phyloP scores from a whole-genome alignment of 92 coral and sea anemone genomes.

The Pocillopora meandrina region DNA sequence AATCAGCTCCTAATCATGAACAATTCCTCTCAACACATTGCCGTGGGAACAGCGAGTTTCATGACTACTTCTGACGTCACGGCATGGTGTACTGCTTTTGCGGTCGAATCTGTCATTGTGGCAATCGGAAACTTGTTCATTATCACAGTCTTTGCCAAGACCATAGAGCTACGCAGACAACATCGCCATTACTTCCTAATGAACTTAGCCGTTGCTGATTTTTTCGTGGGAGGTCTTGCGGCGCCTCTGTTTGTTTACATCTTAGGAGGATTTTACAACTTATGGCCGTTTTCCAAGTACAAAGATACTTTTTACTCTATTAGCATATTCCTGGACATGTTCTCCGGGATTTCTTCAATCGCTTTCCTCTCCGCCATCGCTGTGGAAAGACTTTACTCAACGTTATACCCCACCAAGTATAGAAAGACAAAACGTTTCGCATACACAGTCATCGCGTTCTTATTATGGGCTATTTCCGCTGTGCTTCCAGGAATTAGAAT shows the following conservation, averaged over 20 bases:
- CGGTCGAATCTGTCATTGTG: slow-evolving; percentile 26
- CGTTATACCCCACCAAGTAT: slow-evolving; percentile 25
- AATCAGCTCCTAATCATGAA: background rate
- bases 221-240: slow-evolving; percentile 25
- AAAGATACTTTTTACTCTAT: background rate
- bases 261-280: slow-evolving; percentile 27
- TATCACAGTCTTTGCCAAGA: slow-evolving; percentile 24
- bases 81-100: slow-evolving; percentile 39
- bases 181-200: slow-evolving; percentile 26
- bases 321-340: slow-evolving; percentile 35
- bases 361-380: slow-evolving; percentile 39
- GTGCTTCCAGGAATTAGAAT: slow-evolving; percentile 15
- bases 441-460: background rate
- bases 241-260: slow-evolving; percentile 41
- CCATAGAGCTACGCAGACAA: slow-evolving; percentile 8
- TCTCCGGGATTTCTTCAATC: slow-evolving; percentile 40
- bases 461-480: slow-evolving; percentile 24
- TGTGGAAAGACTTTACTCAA: slow-evolving; percentile 34
- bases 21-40: background rate
- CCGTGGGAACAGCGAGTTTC: slow-evolving; percentile 1
- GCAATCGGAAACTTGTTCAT: slow-evolving; percentile 36
- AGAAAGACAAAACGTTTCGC: background rate
- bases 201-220: slow-evolving; percentile 37
- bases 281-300: slow-evolving; percentile 15
- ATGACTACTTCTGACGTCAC: slow-evolving; percentile 1